Conservation (phyloP, 2,797 vertebrate genomes). For the Pteropus rufus region DNA sequence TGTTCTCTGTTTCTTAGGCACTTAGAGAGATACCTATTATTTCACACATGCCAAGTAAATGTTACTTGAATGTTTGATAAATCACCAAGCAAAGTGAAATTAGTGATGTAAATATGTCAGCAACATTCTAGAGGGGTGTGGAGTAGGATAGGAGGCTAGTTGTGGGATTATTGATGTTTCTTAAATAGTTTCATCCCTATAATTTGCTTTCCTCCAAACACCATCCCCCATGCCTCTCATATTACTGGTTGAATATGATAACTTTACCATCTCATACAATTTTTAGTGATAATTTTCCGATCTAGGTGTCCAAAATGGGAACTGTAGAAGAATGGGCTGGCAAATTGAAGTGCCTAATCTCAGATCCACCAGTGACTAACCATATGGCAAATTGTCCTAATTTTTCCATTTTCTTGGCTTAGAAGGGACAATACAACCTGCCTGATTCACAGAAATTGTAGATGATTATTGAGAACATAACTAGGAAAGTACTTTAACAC, state of each 20-base stretch:
- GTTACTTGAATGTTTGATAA: background rate
- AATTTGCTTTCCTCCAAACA: background rate
- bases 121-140: background rate
- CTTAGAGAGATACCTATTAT: background rate
- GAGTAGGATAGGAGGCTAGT: background rate
- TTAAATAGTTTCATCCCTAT: background rate
- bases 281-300: constrained; percentile 1
- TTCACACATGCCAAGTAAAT: background rate
- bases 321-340: background rate
- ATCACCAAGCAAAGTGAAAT: background rate
- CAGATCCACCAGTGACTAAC: background rate
- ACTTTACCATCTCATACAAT: background rate
- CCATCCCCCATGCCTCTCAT: background rate
- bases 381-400: background rate
- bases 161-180: background rate
- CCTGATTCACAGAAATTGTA: background rate
- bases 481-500: background rate
- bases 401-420: background rate
- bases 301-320: background rate
- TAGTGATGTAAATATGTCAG: background rate
- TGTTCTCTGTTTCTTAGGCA: background rate
- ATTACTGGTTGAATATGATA: background rate
- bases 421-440: background rate
- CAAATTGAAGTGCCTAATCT: background rate
- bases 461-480: background rate